Conservation (phyloP, 2,113 vertebrate genomes). For the Thamnaconus septentrionalis region DNA sequence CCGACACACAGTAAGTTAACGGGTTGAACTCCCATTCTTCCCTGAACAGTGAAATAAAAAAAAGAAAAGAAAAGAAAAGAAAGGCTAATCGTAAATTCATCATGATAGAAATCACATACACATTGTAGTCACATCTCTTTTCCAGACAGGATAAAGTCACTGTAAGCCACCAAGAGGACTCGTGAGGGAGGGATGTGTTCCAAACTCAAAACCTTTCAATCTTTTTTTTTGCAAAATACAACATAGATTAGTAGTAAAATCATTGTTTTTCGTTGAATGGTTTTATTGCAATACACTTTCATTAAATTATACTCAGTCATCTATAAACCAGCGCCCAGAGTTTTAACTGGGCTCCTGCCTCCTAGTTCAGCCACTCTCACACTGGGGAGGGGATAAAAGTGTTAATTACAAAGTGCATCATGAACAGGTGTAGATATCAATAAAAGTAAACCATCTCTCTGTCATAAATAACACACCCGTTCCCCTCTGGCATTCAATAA, state of each 20-base stretch:
- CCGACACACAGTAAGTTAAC: constrained; percentile 61
- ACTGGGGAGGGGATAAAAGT: constrained; percentile 46
- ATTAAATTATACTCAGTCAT: too few relatives aligned
- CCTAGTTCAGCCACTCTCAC: constrained; percentile 38
- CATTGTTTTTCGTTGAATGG: too few relatives aligned
- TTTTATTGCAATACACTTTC: constrained; percentile 14
- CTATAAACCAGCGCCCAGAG: neutral
- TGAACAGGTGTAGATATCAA: constrained; percentile 68
- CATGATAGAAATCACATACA: constrained; percentile 53
- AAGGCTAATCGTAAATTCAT: constrained; percentile 42
- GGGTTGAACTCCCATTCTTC: constrained; percentile 56
- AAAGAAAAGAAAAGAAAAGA: neutral
- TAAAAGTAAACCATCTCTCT: constrained; percentile 69
- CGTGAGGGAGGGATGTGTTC: constrained; percentile 32
- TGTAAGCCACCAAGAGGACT: constrained; percentile 43
- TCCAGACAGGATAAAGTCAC: constrained; percentile 51
- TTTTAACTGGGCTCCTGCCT: constrained; percentile 16
- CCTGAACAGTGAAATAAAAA: constrained; percentile 46
- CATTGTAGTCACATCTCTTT: constrained; percentile 59
- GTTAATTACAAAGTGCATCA: constrained; percentile 76
- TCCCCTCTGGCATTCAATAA: constrained; percentile 58
- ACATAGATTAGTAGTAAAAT: neutral
- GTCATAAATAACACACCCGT: constrained; percentile 75
- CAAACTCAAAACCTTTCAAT: neutral
- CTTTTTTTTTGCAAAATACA: constrained; percentile 32